Percentiles rank a stretch among this genome's conserved stretches.
phyloP scores from a whole-genome alignment of 23 tunicate species.

The Styela plicata region DNA sequence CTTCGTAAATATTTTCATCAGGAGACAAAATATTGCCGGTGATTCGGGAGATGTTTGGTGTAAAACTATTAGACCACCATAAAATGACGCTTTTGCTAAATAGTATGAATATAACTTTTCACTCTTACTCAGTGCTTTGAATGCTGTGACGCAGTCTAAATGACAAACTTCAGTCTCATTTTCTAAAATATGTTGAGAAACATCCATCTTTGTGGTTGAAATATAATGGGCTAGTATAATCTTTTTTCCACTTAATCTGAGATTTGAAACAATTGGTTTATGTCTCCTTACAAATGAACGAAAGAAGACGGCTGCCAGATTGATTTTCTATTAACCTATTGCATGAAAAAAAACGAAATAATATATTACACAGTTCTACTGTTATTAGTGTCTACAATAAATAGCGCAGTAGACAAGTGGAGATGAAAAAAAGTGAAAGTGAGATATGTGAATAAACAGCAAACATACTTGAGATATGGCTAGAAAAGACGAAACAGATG shows the following conservation, averaged over 20 bases:
- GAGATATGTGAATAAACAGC: no score
- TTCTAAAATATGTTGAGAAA: constrained; percentile 36
- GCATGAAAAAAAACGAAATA: background rate
- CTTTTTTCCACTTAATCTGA: no score
- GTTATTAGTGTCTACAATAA: no score
- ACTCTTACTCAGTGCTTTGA: constrained; percentile 19
- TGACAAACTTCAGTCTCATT: constrained; percentile 44
- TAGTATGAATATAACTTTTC: constrained; percentile 19
- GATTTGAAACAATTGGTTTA: background rate
- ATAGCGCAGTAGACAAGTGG: no score
- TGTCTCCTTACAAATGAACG: background rate
- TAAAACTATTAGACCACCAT: constrained; percentile 31
- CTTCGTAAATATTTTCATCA: constrained; percentile 28
- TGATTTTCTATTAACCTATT: background rate
- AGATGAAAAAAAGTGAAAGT: no score
- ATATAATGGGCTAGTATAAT: background rate
- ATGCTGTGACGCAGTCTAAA: constrained; percentile 27
- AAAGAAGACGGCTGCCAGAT: background rate
- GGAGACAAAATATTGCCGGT: constrained; percentile 21
- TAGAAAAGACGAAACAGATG: no score
- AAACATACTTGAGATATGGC: no score
- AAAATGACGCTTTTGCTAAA: constrained; percentile 11
- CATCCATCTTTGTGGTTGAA: background rate
- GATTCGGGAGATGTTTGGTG: constrained; percentile 39
- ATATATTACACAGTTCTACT: background rate